Base-by-base conservation (phyloP, 2,888 invertebrate genomes). In the Microplitis deprimator region DNA sequence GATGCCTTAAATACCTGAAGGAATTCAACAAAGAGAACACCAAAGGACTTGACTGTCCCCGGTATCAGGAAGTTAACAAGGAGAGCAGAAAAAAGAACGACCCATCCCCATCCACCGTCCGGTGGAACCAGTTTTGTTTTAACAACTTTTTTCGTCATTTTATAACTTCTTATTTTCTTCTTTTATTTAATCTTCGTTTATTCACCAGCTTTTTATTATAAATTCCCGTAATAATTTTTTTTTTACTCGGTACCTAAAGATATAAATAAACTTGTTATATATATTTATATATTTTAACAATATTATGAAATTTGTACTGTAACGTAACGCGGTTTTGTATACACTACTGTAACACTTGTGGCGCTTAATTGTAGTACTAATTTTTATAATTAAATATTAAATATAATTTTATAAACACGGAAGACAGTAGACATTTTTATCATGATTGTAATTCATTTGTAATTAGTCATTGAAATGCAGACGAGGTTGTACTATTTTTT, bases 11-110 rank as follows among this genome's bases (percentile, higher is more conserved):
- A 96, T 29, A 95, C 95, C 83, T 95, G 95, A 79, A 95, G 91
- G 90, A 96, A 96, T 87, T 96, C 96, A 69, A 96, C 94, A 86
- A 96, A 93, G 0, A 97, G 91, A 0, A 97, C 96, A 8, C 97
- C 96, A 85, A 96, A 96, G 38, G 96, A 96, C 88, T 96, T 96
- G 69, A 96, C 94, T 1, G 95, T 96, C 40, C 96, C 96, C 1
- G 96, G 96, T 68, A 96, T 95, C 39, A 96, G 91, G 82, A 96
- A 94, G 88, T 96, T 96, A 79, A 96, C 96, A 80, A 95, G 86
- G 79, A 96, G 94, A 5, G 96, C 94, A 71, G 84, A 91, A 6
- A 86, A 80, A 38, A 91, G 86, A 13, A 91, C 89, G 77, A 90
- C 85, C 91, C 91, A 91, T 17, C 91, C 91, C 90, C 91, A 91